Conservation (phyloP, 2,797 vertebrate species). For the Schizothorax lantsangensis region DNA sequence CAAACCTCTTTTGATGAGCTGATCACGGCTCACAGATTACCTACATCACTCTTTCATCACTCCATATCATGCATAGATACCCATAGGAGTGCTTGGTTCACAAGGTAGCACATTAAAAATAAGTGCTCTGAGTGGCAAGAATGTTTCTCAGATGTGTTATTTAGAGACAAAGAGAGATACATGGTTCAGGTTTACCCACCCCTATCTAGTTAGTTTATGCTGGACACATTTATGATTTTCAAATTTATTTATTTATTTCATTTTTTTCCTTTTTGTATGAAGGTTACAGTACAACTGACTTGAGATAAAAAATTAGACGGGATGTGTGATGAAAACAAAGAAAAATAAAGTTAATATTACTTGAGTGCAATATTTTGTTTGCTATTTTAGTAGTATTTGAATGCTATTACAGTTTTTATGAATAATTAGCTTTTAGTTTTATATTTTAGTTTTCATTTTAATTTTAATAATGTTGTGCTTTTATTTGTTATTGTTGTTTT, state of each 20-base stretch:
- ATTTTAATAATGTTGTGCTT: too few relatives aligned
- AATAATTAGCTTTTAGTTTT: too few relatives aligned
- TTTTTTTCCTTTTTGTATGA: not conserved
- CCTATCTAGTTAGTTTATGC: not conserved
- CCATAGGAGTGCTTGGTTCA: not conserved
- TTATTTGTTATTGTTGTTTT: too few relatives aligned
- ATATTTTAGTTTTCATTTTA: too few relatives aligned
- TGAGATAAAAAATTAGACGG: too few relatives aligned
- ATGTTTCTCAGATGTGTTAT: not conserved
- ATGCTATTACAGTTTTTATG: too few relatives aligned
- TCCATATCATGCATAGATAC: not conserved
- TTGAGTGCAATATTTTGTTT: too few relatives aligned
- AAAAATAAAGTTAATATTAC: too few relatives aligned
- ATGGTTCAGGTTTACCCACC: not conserved
- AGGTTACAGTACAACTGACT: not conserved
- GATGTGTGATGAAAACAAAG: too few relatives aligned
- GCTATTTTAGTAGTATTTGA: too few relatives aligned
- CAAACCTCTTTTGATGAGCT: not conserved
- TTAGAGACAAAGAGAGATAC: not conserved
- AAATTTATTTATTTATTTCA: too few relatives aligned
- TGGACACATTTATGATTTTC: not conserved
- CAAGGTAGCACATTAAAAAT: not conserved
- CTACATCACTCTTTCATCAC: not conserved
- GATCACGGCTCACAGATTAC: not conserved
- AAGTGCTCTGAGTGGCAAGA: not conserved